Conservation (phyloP, 2,113 vertebrate genomes). For the Porphyrio hochstetteri region DNA sequence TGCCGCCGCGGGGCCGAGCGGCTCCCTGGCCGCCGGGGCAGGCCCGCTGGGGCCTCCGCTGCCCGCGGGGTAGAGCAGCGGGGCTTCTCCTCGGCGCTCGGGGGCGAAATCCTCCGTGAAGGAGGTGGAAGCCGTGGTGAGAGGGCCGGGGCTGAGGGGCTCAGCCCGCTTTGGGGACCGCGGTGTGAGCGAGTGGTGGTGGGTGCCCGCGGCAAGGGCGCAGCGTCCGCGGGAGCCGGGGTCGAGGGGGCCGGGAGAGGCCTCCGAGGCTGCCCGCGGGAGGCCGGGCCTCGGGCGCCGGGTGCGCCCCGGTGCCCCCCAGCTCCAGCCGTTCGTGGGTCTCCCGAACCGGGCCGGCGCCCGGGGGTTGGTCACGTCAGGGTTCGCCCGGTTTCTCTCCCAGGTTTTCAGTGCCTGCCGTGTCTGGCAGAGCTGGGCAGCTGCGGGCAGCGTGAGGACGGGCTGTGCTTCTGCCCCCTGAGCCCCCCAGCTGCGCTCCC, state of each 20-base stretch:
- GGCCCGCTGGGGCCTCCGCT: background rate
- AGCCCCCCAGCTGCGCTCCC: background rate
- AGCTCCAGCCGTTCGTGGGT: too few species aligned
- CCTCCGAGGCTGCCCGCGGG: background rate
- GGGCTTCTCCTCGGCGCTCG: background rate
- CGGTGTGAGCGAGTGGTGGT: background rate
- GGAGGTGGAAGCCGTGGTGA: background rate
- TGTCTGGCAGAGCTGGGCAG: rapidly evolving
- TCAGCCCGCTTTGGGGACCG: background rate
- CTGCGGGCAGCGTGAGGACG: background rate
- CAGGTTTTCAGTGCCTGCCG: rapidly evolving
- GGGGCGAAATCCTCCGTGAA: background rate
- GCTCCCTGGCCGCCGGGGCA: background rate
- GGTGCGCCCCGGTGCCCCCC: too few species aligned
- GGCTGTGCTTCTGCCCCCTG: rapidly evolving
- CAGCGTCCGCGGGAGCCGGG: background rate
- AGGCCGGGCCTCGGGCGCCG: background rate
- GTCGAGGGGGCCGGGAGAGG: background rate
- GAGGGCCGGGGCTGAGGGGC: background rate
- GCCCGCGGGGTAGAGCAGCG: background rate
- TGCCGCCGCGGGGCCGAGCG: background rate
- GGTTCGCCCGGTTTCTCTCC: rapidly evolving
- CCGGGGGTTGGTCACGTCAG: background rate
- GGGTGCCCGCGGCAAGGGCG: background rate
- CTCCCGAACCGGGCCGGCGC: background rate